Percentiles rank a stretch among this genome's conserved stretches.
phyloP scores from a whole-genome alignment of 2,888 invertebrate species.

The Dasysyrphus tricinctus region DNA sequence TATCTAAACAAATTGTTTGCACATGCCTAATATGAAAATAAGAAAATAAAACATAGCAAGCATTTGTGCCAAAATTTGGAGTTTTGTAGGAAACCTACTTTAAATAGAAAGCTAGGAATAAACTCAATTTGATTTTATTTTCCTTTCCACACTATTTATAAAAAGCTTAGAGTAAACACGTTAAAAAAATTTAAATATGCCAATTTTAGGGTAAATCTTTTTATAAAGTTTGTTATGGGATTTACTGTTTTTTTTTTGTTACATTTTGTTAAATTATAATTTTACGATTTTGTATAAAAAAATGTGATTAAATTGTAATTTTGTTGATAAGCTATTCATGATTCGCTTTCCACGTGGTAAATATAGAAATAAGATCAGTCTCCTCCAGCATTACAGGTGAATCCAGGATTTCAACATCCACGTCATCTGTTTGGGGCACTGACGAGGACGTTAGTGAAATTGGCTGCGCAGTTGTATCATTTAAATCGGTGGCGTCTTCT shows the following conservation, averaged over 20 bases:
- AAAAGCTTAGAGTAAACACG: constrained; percentile 37
- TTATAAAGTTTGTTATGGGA: constrained; percentile 1
- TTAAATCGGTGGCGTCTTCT: constrained; percentile 57
- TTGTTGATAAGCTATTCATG: constrained; percentile 68
- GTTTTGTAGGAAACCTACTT: constrained; percentile 11
- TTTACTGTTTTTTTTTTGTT: constrained; percentile 23
- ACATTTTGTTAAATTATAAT: constrained; percentile 47
- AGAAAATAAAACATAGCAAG: constrained; percentile 34
- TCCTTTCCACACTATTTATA: constrained; percentile 30
- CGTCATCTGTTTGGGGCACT: constrained; percentile 33
- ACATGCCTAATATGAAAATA: constrained; percentile 33
- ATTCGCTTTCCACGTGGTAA: constrained; percentile 63
- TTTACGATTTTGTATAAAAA: constrained; percentile 60
- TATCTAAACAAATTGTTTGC: constrained; percentile 22
- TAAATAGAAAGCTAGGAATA: constrained; percentile 42
- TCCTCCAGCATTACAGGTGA: constrained; percentile 63
- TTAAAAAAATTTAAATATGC: constrained; percentile 33
- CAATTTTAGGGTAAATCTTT: constrained; percentile 24
- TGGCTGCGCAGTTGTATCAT: constrained; percentile 37
- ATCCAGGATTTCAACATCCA: constrained; percentile 58
- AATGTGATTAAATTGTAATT: constrained; percentile 68
- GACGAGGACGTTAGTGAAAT: constrained; percentile 51
- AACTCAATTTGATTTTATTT: constrained; percentile 22
- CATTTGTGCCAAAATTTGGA: constrained; percentile 56
- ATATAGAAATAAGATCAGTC: constrained; percentile 67